A percentile compares a stretch with the other conserved stretches of the same genome.
These are phyloP conservation scores for Holocentrus rufus DNA, from an alignment of 2,797 vertebrate species.

Conservation along the genomic window DNA sequence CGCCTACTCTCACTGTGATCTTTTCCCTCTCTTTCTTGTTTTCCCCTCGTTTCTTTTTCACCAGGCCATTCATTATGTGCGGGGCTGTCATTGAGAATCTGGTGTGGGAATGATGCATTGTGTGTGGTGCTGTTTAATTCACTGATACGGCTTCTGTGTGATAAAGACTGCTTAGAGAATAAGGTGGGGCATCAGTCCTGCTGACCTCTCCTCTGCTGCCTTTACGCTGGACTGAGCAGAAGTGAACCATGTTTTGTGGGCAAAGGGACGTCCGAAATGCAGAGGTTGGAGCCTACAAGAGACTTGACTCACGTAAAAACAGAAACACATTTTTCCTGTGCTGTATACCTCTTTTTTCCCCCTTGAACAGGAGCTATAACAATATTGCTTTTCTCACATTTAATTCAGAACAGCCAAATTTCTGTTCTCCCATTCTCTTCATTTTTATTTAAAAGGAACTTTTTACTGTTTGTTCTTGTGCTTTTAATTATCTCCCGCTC, in stretches of 20 bases:
- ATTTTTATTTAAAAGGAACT: constrained; percentile 6
- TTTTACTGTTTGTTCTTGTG: constrained; percentile 23
- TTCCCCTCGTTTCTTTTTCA: constrained; percentile 42
- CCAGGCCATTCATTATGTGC: constrained; percentile 40
- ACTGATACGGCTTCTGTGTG: constrained; percentile 44
- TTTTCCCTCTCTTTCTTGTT: constrained; percentile 12
- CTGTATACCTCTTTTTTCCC: background rate
- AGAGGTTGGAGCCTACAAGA: background rate
- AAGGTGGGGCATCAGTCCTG: constrained; percentile 27
- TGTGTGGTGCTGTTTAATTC: constrained; percentile 41
- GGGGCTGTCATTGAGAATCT: constrained; percentile 31
- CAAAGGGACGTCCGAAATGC: constrained; percentile 14
- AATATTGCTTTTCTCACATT: constrained; percentile 19
- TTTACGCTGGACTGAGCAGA: constrained; percentile 26
- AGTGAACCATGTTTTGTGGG: constrained; percentile 43
- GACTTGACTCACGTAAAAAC: constrained; percentile 1
- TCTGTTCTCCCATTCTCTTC: constrained; percentile 12
- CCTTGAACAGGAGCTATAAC: constrained; percentile 1
- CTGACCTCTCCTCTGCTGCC: constrained; percentile 22
- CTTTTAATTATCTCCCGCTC: constrained; percentile 26
- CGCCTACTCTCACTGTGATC: background rate
- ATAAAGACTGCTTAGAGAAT: constrained; percentile 48
- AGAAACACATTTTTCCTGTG: background rate
- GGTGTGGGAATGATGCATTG: constrained; percentile 45
- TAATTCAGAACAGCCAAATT: background rate